Evolutionary conservation across 2,113 vertebrate genomes (phyloP).

Genomic region (Cyanoramphus novaezelandiae): DNA sequence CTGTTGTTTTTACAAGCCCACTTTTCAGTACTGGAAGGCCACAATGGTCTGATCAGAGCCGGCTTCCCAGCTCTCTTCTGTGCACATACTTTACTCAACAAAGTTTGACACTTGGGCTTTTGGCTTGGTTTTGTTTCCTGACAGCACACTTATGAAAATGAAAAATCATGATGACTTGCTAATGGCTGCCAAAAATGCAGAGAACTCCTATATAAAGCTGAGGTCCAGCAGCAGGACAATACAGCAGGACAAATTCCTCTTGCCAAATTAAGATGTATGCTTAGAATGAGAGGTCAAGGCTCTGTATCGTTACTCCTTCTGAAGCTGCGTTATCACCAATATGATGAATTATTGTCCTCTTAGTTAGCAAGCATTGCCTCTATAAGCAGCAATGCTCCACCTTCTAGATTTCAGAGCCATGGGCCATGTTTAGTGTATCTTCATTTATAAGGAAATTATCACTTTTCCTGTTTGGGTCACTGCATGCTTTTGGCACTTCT

Average conservation of each 20-base stretch:
- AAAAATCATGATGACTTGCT: background rate
- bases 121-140: conserved; percentile 21
- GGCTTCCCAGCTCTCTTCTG: background rate
- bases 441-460: background rate
- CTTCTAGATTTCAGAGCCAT: background rate
- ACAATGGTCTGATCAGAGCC: background rate
- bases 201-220: background rate
- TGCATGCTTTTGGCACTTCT: background rate
- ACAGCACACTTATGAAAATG: background rate
- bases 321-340: background rate
- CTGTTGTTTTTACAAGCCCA: fast-evolving
- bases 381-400: background rate
- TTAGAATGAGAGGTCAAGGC: conserved; percentile 13
- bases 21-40: background rate
- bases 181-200: background rate
- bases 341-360: background rate
- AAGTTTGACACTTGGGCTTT: background rate
- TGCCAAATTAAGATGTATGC: background rate
- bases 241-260: background rate
- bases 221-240: background rate
- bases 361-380: background rate
- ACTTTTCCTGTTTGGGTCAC: background rate
- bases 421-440: background rate
- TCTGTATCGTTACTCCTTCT: background rate
- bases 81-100: fast-evolving